A percentile compares a stretch with the other conserved stretches of the same genome.
Conservation (phyloP, 2,797 vertebrate genomes). For the Botia almorhae region DNA sequence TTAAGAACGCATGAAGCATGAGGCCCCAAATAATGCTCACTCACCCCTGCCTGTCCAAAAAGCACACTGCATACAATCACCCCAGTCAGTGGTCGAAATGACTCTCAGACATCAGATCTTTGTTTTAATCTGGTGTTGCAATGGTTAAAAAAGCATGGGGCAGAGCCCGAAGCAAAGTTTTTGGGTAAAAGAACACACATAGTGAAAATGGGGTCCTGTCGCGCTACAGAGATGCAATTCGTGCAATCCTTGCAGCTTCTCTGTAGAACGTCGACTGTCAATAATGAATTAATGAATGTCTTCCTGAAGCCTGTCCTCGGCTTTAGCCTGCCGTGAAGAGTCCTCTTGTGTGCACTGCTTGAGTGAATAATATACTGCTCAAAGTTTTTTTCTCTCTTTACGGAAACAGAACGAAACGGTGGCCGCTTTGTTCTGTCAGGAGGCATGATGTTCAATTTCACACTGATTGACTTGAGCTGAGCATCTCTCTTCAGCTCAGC, state of each 20-base stretch:
- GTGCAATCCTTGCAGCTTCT: neutral
- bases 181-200: neutral
- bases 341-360: slow-evolving; percentile 8
- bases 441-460: slow-evolving; percentile 18
- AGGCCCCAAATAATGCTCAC: neutral
- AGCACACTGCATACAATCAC: slow-evolving; percentile 11
- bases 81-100: neutral
- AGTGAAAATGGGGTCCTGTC: neutral
- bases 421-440: slow-evolving; percentile 25
- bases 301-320: neutral
- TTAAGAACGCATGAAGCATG: slow-evolving; percentile 31
- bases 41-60: slow-evolving; percentile 22
- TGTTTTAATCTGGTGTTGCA: slow-evolving; percentile 12
- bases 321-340: neutral
- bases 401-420: neutral
- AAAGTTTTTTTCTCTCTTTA: neutral
- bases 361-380: neutral
- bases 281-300: slow-evolving; percentile 31
- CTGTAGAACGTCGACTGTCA: neutral
- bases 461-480: slow-evolving; percentile 29
- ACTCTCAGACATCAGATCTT: neutral
- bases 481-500: slow-evolving; percentile 16
- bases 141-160: neutral
- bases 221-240: neutral
- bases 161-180: neutral